phyloP scores from a whole-genome alignment of 2,888 invertebrate genomes.

The Eupithecia inturbata region DNA sequence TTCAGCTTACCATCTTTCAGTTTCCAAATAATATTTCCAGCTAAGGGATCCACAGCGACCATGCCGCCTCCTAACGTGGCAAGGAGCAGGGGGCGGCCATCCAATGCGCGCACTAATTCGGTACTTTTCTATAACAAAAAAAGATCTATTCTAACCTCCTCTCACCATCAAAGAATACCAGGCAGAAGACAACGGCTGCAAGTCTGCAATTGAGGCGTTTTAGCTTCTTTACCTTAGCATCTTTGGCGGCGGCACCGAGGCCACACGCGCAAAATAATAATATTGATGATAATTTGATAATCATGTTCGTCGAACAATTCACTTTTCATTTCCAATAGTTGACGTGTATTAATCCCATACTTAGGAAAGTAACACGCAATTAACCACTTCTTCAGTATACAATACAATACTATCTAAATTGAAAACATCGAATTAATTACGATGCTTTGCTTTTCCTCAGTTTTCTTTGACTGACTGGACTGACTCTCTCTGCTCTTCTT shows the following conservation, averaged over 20 bases:
- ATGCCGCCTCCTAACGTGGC: constrained; percentile 97
- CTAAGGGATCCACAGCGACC: constrained; percentile 93
- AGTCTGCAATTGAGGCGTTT: not conserved
- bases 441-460: not conserved
- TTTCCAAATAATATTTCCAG: constrained; percentile 95
- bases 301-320: constrained; percentile 57
- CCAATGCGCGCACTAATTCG: constrained; percentile 86
- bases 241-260: constrained; percentile 64
- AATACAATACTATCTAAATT: not conserved
- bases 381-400: not conserved
- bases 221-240: constrained; percentile 65
- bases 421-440: not conserved
- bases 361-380: constrained; percentile 11
- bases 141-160: constrained; percentile 28
- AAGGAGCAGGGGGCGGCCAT: constrained; percentile 91
- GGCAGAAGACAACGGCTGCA: not conserved
- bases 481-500: too few relatives aligned
- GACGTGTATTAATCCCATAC: constrained; percentile 35
- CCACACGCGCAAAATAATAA: constrained; percentile 66
- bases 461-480: not conserved
- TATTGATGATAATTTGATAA: constrained; percentile 60
- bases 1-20: constrained; percentile 90
- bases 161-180: not conserved
- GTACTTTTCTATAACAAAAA: constrained; percentile 81
- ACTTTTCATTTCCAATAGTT: constrained; percentile 30